Evolutionary conservation across 2,797 vertebrate species (phyloP).

Genomic region (Dicrostonyx torquatus): DNA sequence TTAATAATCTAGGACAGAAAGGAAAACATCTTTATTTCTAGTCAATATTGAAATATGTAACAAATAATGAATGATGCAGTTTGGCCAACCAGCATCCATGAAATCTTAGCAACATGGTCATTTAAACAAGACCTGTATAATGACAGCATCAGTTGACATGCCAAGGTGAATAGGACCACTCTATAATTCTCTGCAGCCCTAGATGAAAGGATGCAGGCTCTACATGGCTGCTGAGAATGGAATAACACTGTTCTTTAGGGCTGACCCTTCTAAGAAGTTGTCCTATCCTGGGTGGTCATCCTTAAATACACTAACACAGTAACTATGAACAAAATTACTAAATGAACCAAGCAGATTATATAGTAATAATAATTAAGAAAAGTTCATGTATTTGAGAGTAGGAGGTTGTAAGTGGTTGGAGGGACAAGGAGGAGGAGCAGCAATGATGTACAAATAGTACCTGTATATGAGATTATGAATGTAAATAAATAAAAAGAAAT

Average conservation of each 20-base stretch:
- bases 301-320: background rate
- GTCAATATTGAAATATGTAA: background rate
- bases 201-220: background rate
- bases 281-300: background rate
- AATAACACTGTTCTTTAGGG: background rate
- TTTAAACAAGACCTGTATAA: background rate
- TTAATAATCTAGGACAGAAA: background rate
- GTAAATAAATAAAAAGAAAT: background rate
- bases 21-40: background rate
- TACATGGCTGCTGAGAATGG: background rate
- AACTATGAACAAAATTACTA: background rate
- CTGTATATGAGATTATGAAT: background rate
- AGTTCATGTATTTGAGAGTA: background rate
- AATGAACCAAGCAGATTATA: too few species aligned
- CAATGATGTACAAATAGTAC: too few species aligned
- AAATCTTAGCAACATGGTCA: background rate
- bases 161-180: too few species aligned
- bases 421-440: background rate
- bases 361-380: background rate
- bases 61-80: background rate
- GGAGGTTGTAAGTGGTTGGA: background rate
- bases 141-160: background rate
- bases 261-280: background rate
- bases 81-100: background rate
- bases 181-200: background rate